Base-by-base conservation (phyloP, 1,140 invertebrate genomes). In the Ceratoteleas bidentatus region DNA sequence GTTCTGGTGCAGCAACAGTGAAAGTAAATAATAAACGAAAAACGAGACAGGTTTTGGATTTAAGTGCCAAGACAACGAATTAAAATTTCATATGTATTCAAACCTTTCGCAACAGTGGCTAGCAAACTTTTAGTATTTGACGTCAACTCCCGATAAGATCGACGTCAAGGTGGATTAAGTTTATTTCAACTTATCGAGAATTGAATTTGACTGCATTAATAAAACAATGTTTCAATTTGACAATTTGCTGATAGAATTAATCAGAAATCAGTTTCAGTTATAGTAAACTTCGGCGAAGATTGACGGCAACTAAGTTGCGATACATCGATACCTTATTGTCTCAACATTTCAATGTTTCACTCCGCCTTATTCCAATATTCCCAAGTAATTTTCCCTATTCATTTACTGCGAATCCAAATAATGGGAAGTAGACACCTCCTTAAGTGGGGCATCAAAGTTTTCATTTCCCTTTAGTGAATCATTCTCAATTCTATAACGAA, bases 241-340 rank as follows among this genome's bases (percentile, higher is more conserved):
- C 72, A 66, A 75, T 52, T 36, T 57, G 49, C n/a, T 74, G 53
- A 74, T 74, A 40, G 52, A 74, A 58, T 75, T 75, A 50, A 65
- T 65, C 61, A 50, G 40, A 52, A 43, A 58, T 65, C 72, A 52
- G 54, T 75, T 75, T 10, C 33, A 56, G 53, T 75, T 65, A 50
- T 34, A 58, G 34, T 45, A 58, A 58, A 58, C 45, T 66, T 52
- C 3, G 36, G 14, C 11, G 34, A 64, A 49, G 58, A 64, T 56
- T 64, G 70, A 64, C 61, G 58, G 54, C 34, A 43, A 58, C 72
- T 45, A 52, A 65, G 61, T 73, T 73, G 14, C 10, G 33, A 64
- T 50, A 52, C 60, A 64, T 73, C 36, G 52, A 73, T 64, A 62
- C 53, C 32, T 56, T 52, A 57, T 73, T 73, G 58, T 73, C 33